A percentile compares a stretch with the other conserved stretches of the same genome.
phyloP scores from a whole-genome alignment of 2,113 vertebrate genomes.

The Pteruthius melanotis region DNA sequence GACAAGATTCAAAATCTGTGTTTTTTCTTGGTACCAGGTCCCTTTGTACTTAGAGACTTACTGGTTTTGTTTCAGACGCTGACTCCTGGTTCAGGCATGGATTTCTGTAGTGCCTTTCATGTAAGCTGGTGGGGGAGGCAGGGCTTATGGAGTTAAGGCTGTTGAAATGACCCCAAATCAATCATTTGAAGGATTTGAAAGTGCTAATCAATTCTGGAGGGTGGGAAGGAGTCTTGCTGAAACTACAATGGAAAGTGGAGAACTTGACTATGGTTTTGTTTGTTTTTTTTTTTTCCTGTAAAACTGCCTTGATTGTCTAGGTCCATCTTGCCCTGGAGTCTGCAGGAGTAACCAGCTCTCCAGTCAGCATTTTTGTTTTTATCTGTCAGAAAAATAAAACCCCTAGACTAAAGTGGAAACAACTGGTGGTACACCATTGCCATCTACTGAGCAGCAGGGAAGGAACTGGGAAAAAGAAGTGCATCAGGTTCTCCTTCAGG shows the following conservation, averaged over 20 bases:
- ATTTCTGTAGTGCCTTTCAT: neutral
- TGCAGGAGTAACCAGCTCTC: neutral
- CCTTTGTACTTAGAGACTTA: neutral
- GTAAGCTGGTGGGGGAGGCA: accelerated
- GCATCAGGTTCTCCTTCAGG: neutral
- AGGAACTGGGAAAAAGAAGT: neutral
- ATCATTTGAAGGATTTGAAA: neutral
- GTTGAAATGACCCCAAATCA: neutral
- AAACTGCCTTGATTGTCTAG: neutral
- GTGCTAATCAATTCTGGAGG: neutral
- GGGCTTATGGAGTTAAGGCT: neutral
- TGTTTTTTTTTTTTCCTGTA: neutral
- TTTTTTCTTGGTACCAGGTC: neutral
- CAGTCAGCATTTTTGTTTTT: neutral
- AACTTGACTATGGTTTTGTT: neutral
- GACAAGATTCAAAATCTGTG: neutral
- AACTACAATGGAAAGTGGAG: neutral
- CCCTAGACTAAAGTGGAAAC: neutral
- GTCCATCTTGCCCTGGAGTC: neutral
- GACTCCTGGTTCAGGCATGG: neutral
- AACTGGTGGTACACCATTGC: neutral
- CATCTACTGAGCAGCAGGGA: constrained; percentile 24
- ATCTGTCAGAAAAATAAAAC: neutral
- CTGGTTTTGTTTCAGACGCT: neutral
- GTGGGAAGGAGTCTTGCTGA: neutral